Base-by-base conservation (phyloP, 2,113 vertebrate genomes). In the Myotis davidii region DNA sequence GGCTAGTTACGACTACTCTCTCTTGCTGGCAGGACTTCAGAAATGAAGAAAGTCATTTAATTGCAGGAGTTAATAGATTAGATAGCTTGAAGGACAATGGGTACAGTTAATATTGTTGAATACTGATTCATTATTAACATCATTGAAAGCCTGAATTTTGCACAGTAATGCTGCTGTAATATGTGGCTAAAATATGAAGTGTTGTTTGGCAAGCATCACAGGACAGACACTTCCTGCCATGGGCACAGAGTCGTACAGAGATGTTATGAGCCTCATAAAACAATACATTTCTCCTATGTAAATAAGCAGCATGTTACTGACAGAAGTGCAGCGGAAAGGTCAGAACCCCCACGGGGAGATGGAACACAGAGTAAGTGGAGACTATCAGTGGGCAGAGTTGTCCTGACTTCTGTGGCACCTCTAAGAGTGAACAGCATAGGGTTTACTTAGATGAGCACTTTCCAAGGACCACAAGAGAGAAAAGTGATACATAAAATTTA, bases 21-120 rank as follows among this genome's bases (percentile, higher is more conserved):
- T 65, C 70, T 17, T 37, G 34, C n/a, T 94, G 79, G 79, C 74
- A 72, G 56, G 72, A 83, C 72, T 95, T 97, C 73, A 90, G 85
- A 96, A 97, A 85, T 69, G 73, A 92, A 88, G 93, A 42, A 59
- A 59, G 91, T 56, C 67, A 54, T 45, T 91, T 72, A 92, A 85
- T 25, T 61, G 76, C 48, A 54, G 27, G 54, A 85, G 54, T 18
- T 70, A 88, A 67, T 9, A 94, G 69, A 86, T 77, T 59, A 89
- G 83, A 56, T 48, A 37, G 23, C 29, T 77, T 93, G 76, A 97
- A 96, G 81, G 65, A 65, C 91, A 90, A 56, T 54, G 72, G 54
- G 70, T n/a, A 90, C 10, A 90, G 90, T 78, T 69, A 74, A 69
- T 39, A 65, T 34, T 69, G n/a, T n/a, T 94, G 37, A 85, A 59